phyloP scores from a whole-genome alignment of 2,797 vertebrate genomes.

The Alcedo quadribrachys region DNA sequence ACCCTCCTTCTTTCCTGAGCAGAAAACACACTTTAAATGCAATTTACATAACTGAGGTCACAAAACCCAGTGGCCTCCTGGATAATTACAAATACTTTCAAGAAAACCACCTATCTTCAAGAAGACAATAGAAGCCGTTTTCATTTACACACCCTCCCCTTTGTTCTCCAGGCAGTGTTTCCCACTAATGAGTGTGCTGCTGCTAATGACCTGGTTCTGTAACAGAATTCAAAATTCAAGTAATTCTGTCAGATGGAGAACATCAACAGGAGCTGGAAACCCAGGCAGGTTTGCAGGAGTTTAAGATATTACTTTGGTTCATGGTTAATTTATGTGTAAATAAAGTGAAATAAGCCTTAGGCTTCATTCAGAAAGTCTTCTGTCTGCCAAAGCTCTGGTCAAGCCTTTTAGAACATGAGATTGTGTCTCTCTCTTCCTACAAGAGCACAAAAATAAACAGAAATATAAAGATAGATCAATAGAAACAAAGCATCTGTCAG shows the following conservation, averaged over 20 bases:
- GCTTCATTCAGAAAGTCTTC: neutral
- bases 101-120: conserved; percentile 20
- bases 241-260: neutral
- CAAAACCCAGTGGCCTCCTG: neutral
- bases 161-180: neutral
- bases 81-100: neutral
- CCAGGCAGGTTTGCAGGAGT: neutral
- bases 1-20: neutral
- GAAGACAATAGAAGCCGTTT: conserved; percentile 18
- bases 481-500: conserved; percentile 31
- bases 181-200: neutral
- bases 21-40: neutral
- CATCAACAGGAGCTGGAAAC: neutral
- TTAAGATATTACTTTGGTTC: neutral
- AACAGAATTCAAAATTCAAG: conserved; percentile 13
- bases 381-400: neutral
- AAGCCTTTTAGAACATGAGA: neutral
- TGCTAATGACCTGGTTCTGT: neutral
- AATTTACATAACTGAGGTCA: neutral
- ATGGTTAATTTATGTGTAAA: conserved; percentile 34
- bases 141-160: neutral
- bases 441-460: conserved; percentile 19
- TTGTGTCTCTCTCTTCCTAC: neutral
- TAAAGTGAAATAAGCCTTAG: conserved; percentile 25
- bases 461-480: conserved; percentile 30